These are phyloP conservation scores for Drosophila pallidifrons DNA, from an alignment of 1,140 invertebrate genomes.

Conservation along the genomic window DNA sequence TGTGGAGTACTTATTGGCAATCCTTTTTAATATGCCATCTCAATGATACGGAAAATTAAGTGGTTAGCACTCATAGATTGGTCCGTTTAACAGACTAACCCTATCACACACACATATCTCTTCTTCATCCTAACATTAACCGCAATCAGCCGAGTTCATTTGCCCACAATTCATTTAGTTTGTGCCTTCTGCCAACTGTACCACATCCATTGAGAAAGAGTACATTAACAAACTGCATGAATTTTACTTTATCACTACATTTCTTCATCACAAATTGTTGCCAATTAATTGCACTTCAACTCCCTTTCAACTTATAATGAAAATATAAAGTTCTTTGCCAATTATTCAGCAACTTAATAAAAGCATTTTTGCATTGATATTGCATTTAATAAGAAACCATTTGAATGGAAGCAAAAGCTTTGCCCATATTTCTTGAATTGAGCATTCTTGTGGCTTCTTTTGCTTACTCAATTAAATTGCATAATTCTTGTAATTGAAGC, in stretches of 20 bases:
- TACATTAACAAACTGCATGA: not conserved
- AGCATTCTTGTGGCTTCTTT: not conserved
- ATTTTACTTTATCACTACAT: not conserved
- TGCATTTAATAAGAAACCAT: too few relatives aligned
- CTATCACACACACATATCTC: not conserved
- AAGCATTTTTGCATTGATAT: too few relatives aligned
- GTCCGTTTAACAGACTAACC: conserved; percentile 28
- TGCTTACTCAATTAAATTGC: too few relatives aligned
- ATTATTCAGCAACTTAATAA: too few relatives aligned
- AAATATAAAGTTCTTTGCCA: too few relatives aligned
- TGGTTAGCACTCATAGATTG: conserved; percentile 65
- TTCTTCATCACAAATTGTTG: conserved; percentile 16
- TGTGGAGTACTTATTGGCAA: conserved; percentile 45
- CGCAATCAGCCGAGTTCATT: conserved; percentile 1
- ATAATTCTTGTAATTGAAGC: too few relatives aligned
- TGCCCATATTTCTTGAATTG: too few relatives aligned
- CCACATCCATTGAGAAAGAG: not conserved
- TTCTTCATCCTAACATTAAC: not conserved
- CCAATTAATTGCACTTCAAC: not conserved
- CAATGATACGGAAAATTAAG: conserved; percentile 79
- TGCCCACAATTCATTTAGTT: not conserved
- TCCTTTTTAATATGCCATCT: conserved; percentile 70
- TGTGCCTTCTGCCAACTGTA: conserved; percentile 28
- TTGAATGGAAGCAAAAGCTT: too few relatives aligned
- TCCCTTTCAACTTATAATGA: not conserved